Evolutionary conservation across 1,140 invertebrate genomes (phyloP).

Genomic region (Drosophila kikkawai): DNA sequence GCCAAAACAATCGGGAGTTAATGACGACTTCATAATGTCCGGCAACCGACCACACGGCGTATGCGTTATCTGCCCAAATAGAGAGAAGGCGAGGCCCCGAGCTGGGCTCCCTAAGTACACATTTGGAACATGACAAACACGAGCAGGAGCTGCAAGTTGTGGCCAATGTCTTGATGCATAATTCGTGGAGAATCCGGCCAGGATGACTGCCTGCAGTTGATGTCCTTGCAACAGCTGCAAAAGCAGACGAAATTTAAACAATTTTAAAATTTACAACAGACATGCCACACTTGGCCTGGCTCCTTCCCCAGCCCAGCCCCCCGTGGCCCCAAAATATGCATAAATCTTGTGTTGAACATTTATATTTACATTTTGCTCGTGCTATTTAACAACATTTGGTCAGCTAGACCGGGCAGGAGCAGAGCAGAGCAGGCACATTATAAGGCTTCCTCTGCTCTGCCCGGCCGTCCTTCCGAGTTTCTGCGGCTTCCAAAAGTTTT

Average conservation of each 20-base stretch:
- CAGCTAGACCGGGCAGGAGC: constrained; percentile 26
- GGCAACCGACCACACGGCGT: constrained; percentile 53
- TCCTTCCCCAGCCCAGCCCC: background rate
- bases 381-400: constrained; percentile 83
- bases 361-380: constrained; percentile 80
- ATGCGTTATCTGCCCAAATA: constrained; percentile 67
- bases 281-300: constrained; percentile 48
- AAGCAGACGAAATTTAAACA: constrained; percentile 65
- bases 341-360: constrained; percentile 76
- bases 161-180: constrained; percentile 67
- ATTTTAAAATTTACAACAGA: constrained; percentile 78
- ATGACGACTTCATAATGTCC: constrained; percentile 27
- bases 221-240: constrained; percentile 67
- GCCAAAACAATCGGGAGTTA: constrained; percentile 15
- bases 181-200: constrained; percentile 36
- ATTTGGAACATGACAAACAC: constrained; percentile 21
- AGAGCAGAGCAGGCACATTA: constrained; percentile 41
- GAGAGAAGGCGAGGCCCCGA: constrained; percentile 10
- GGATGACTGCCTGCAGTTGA: constrained; percentile 61
- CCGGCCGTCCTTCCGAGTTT: constrained; percentile 22
- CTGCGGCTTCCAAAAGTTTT: constrained; percentile 74
- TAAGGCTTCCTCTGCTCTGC: constrained; percentile 30
- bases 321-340: constrained; percentile 70
- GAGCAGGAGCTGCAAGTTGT: constrained; percentile 37
- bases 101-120: background rate